Conservation (phyloP, 1,140 invertebrate genomes). For the Acromyrmex charruanus region DNA sequence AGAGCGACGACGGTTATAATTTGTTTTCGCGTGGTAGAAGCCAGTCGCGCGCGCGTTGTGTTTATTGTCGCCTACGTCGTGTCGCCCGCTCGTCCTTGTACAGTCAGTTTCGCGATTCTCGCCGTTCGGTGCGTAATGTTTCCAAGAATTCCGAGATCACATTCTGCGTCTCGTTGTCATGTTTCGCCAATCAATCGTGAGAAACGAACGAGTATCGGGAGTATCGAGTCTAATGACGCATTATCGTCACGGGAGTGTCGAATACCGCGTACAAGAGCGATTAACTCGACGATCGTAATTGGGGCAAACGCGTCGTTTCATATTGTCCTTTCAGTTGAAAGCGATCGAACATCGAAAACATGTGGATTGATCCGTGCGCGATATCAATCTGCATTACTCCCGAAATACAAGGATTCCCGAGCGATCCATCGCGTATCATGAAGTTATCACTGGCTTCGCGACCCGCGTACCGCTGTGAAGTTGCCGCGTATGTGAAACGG, state of each 20-base stretch:
- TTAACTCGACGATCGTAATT: background rate
- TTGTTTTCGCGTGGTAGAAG: no score
- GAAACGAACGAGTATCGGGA: background rate
- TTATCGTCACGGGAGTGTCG: background rate
- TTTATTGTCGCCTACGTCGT: no score
- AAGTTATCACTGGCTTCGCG: background rate
- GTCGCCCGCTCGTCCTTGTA: no score
- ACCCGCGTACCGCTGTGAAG: background rate
- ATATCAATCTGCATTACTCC: background rate
- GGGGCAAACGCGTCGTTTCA: background rate
- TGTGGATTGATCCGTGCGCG: background rate
- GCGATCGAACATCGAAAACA: background rate
- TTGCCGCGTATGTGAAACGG: background rate
- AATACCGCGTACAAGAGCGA: background rate
- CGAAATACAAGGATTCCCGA: background rate
- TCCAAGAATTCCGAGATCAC: background rate
- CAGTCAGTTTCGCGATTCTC: background rate
- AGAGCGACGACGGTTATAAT: no score
- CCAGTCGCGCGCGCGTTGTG: no score
- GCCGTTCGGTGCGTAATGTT: background rate
- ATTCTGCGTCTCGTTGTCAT: background rate
- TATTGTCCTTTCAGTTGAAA: background rate
- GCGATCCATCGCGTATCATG: background rate
- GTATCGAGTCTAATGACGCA: background rate
- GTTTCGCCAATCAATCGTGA: background rate